A percentile compares a stretch with the other conserved stretches of the same genome.
Evolutionary conservation across 2,888 invertebrate species (phyloP).

Genomic region (Eulithis prunata): DNA sequence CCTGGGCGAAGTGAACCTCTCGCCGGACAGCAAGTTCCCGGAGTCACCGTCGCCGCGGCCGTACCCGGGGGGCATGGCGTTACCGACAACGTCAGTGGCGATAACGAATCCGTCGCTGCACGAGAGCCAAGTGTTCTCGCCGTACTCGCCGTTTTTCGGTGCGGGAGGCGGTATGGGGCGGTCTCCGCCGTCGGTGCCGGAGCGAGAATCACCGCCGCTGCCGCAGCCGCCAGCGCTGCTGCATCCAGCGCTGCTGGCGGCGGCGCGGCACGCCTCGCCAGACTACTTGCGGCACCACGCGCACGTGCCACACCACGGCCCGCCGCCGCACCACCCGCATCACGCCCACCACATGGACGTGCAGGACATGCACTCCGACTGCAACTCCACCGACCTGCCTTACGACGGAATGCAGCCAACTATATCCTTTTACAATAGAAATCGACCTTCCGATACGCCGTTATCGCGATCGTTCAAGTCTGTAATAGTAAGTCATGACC

Average conservation of each 20-base stretch:
- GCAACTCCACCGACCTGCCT: constrained; percentile 95
- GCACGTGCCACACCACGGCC: constrained; percentile 89
- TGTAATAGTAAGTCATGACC: constrained; percentile 1
- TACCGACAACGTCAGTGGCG: constrained; percentile 98
- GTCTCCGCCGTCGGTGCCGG: constrained; percentile 86
- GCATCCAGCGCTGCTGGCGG: constrained; percentile 93
- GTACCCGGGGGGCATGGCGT: constrained; percentile 93
- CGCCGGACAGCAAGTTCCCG: constrained; percentile 84
- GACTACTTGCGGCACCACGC: constrained; percentile 90
- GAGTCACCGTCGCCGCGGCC: constrained; percentile 91
- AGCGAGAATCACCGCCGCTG: constrained; percentile 93
- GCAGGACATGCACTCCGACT: constrained; percentile 92
- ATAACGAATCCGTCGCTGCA: constrained; percentile 98
- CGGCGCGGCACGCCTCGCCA: constrained; percentile 92
- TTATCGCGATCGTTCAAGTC: background rate
- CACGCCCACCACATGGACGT: constrained; percentile 92
- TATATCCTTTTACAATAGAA: constrained; percentile 93
- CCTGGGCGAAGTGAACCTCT: constrained; percentile 90
- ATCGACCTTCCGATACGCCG: constrained; percentile 47
- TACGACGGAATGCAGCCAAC: constrained; percentile 97
- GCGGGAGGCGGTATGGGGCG: constrained; percentile 80
- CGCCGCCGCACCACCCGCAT: constrained; percentile 87
- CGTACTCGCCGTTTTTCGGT: constrained; percentile 95
- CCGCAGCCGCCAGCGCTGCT: constrained; percentile 93
- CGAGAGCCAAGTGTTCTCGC: constrained; percentile 96